Evolutionary conservation across 2,113 vertebrate genomes (phyloP).

Genomic region (Urocitellus parryii): DNA sequence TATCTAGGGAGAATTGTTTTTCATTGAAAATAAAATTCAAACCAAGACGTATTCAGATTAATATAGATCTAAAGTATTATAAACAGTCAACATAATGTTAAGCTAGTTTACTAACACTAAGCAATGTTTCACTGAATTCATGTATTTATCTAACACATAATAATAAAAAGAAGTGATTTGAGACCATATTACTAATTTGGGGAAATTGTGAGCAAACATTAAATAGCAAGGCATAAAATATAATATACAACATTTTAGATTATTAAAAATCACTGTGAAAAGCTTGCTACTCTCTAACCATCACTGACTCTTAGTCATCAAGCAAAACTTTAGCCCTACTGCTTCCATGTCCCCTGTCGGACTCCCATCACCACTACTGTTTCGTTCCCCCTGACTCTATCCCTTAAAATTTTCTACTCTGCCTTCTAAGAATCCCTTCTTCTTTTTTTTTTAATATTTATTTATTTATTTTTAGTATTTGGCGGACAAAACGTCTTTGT

Average conservation of each 20-base stretch:
- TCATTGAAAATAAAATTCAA: slow-evolving; percentile 2
- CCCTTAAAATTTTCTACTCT: background rate
- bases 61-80: background rate
- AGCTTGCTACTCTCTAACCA: background rate
- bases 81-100: background rate
- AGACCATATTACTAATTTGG: background rate
- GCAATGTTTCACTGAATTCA: background rate
- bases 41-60: background rate
- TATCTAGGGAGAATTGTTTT: background rate
- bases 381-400: background rate
- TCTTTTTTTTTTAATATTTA: no score
- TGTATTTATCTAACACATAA: background rate
- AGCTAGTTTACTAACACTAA: background rate
- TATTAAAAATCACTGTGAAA: background rate
- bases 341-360: background rate
- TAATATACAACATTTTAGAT: background rate
- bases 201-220: background rate
- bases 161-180: background rate
- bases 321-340: background rate
- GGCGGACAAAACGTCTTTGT: no score
- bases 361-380: background rate
- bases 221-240: background rate
- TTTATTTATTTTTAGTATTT: no score
- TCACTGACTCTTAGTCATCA: background rate
- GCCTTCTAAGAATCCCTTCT: background rate